Conservation (phyloP, 2,113 vertebrate genomes). For the Carassius auratus region DNA sequence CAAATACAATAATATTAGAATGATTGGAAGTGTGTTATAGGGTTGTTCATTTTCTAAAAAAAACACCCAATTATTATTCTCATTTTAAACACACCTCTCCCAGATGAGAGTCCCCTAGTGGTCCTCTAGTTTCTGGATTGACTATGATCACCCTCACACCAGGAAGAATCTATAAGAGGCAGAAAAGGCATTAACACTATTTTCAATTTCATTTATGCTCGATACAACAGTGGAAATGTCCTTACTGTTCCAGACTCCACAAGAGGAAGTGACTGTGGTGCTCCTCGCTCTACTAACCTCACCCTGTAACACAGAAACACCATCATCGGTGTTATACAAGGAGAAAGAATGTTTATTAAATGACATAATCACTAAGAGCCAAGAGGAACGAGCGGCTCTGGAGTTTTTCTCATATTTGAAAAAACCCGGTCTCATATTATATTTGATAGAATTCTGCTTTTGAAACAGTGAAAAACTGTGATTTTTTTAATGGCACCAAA, state of each 20-base stretch:
- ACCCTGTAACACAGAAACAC: conserved; percentile 76
- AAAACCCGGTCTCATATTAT: not conserved
- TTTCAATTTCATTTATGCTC: not conserved
- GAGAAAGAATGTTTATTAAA: not conserved
- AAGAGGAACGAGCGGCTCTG: not conserved
- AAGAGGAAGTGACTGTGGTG: conserved; percentile 94
- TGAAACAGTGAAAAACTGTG: not conserved
- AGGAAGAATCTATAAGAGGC: conserved; percentile 84
- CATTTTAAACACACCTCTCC: conserved; percentile 76
- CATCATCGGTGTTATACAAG: not conserved
- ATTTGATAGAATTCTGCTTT: not conserved
- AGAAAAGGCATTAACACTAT: not conserved
- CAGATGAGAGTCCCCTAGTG: conserved; percentile 95
- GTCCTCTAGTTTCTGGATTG: conserved; percentile 95
- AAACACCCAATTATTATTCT: too few species aligned
- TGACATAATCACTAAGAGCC: not conserved
- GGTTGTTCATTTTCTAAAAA: not conserved
- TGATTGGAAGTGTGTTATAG: not conserved
- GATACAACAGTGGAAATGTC: not conserved
- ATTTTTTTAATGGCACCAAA: not conserved
- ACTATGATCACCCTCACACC: conserved; percentile 97
- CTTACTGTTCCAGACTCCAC: conserved; percentile 97
- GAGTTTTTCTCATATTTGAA: not conserved
- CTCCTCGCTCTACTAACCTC: conserved; percentile 93
- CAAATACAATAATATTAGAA: not conserved